A percentile compares a stretch with the other conserved stretches of the same genome.
Conservation (phyloP, 2,113 vertebrate species). For the Gobius niger region DNA sequence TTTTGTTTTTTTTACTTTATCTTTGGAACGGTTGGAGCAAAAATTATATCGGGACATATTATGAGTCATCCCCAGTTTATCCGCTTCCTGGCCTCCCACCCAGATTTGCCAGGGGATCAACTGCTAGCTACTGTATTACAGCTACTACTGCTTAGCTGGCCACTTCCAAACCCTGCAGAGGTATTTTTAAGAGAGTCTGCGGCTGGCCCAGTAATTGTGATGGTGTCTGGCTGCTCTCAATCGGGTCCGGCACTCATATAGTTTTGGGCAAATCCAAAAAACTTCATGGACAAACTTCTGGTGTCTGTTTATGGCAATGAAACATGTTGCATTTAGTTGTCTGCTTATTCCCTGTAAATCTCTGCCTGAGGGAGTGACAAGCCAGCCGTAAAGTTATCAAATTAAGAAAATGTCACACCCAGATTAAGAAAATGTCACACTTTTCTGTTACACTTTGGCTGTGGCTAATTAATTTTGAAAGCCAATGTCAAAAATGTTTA, state of each 20-base stretch:
- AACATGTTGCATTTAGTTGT: constrained; percentile 38
- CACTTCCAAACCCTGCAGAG: constrained; percentile 64
- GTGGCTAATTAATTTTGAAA: constrained; percentile 40
- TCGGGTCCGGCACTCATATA: constrained; percentile 49
- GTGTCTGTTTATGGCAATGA: constrained; percentile 52
- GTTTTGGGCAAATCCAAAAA: constrained; percentile 46
- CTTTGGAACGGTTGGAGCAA: constrained; percentile 24
- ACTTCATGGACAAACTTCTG: constrained; percentile 46
- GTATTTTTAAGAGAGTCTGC: constrained; percentile 80
- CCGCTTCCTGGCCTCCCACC: constrained; percentile 36
- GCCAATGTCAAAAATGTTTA: constrained; percentile 19
- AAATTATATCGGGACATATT: constrained; percentile 12
- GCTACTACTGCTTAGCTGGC: constrained; percentile 62
- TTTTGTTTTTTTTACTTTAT: neutral
- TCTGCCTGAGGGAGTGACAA: constrained; percentile 13
- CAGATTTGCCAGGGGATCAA: constrained; percentile 37
- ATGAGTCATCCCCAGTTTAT: constrained; percentile 37
- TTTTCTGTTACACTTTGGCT: constrained; percentile 10
- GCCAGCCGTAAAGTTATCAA: constrained; percentile 27
- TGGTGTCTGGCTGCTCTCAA: constrained; percentile 68
- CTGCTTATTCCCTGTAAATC: constrained; percentile 31
- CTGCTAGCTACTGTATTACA: constrained; percentile 65
- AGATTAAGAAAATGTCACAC: neutral
- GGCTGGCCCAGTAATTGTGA: constrained; percentile 69
- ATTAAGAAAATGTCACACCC: constrained; percentile 13